Conservation (phyloP, 2,113 vertebrate genomes). For the Sorex araneus region DNA sequence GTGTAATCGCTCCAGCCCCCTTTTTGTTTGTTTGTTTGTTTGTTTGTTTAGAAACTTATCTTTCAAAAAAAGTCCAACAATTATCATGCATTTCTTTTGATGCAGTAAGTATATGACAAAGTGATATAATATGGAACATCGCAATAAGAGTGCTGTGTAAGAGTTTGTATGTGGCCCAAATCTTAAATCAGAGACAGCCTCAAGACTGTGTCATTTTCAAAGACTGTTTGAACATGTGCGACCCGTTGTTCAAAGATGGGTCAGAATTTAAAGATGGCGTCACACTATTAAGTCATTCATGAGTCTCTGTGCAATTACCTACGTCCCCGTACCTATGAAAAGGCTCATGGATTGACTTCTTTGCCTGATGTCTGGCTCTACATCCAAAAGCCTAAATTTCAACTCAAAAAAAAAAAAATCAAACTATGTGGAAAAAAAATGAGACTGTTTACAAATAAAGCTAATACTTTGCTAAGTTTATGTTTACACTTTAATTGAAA, state of each 20-base stretch:
- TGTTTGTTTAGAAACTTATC: conserved; percentile 27
- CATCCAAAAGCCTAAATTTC: neutral
- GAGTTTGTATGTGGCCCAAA: neutral
- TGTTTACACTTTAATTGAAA: neutral
- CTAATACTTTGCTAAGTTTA: neutral
- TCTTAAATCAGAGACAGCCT: neutral
- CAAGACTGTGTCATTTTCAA: no score
- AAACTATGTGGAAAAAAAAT: neutral
- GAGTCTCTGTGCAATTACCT: rapidly evolving
- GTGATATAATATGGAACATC: neutral
- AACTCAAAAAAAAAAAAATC: neutral
- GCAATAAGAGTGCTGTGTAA: neutral
- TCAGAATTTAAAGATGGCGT: neutral
- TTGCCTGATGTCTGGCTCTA: neutral
- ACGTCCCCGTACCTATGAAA: rapidly evolving
- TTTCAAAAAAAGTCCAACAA: neutral
- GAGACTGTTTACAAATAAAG: neutral
- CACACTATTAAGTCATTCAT: neutral
- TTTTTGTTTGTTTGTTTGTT: no score
- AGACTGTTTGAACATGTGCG: neutral
- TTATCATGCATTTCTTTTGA: neutral
- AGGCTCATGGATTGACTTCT: neutral
- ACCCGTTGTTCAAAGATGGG: neutral
- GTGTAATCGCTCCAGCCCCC: no score
- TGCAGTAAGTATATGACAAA: neutral